A percentile compares a stretch with the other conserved stretches of the same genome.
These are phyloP conservation scores for Xanthia togata DNA, from an alignment of 2,888 invertebrate genomes.

Conservation along the genomic window DNA sequence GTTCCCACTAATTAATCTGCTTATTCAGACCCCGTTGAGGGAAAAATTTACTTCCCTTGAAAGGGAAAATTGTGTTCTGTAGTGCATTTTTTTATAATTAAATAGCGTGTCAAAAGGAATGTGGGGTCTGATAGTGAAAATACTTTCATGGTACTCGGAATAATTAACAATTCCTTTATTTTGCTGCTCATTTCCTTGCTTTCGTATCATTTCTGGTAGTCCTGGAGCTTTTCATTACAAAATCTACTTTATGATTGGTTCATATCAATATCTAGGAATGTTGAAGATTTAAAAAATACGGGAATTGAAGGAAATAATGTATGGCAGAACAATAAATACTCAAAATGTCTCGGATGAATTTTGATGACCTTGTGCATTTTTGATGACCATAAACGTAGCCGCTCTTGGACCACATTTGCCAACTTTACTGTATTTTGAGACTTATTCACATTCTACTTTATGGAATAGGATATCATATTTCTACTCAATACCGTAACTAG, in stretches of 20 bases:
- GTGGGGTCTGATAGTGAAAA: conserved; percentile 26
- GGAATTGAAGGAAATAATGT: not conserved
- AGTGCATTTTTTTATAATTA: conserved; percentile 59
- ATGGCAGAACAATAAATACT: not conserved
- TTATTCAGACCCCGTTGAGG: conserved; percentile 59
- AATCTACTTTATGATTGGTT: not conserved
- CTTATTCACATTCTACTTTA: not conserved
- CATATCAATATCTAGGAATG: not conserved
- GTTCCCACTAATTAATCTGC: conserved; percentile 83
- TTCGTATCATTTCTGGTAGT: not conserved
- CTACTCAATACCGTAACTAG: not conserved
- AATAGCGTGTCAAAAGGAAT: conserved; percentile 55
- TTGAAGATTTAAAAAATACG: too few species aligned
- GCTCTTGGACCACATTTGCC: not conserved
- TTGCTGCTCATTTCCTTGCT: not conserved
- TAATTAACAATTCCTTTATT: conserved; percentile 23
- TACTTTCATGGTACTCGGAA: conserved; percentile 14
- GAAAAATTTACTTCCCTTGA: conserved; percentile 61
- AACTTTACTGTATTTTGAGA: not conserved
- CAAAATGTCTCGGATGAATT: not conserved
- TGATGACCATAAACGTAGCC: not conserved
- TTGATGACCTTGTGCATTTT: too few species aligned
- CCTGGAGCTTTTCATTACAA: not conserved
- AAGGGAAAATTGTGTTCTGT: conserved; percentile 52
- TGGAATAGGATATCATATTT: not conserved